A percentile compares a stretch with the other conserved stretches of the same genome.
Evolutionary conservation across 2,797 vertebrate genomes (phyloP).

Genomic region (Chlorospingus flavigularis): DNA sequence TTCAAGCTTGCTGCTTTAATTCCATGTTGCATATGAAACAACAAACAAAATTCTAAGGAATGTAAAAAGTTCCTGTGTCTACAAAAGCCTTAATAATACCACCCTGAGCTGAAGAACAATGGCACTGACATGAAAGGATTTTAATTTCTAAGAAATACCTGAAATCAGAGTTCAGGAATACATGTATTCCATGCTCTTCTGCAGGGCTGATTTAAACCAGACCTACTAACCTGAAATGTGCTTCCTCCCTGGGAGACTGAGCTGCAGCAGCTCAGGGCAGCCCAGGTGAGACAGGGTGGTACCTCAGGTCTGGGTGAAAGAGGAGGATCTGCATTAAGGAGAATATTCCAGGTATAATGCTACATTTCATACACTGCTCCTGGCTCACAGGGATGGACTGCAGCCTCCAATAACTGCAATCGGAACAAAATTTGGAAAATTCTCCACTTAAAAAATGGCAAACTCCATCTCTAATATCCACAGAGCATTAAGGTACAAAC

Average conservation of each 20-base stretch:
- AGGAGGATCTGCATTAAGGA: background rate
- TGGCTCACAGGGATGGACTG: background rate
- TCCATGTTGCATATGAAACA: background rate
- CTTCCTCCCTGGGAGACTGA: background rate
- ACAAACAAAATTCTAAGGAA: conserved; percentile 3
- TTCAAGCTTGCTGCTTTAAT: conserved; percentile 30
- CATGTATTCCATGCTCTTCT: background rate
- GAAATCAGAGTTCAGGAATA: background rate
- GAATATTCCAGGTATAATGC: background rate
- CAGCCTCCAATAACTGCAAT: background rate
- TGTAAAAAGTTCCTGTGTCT: background rate
- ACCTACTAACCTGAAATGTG: background rate
- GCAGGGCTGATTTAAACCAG: background rate
- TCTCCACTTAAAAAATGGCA: background rate
- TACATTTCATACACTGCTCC: background rate
- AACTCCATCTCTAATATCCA: background rate
- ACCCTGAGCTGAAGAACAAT: background rate
- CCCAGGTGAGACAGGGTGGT: background rate
- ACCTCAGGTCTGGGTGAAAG: background rate
- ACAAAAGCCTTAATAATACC: background rate
- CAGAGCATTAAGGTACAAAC: background rate
- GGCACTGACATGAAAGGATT: background rate
- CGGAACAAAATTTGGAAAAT: background rate
- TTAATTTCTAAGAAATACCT: conserved; percentile 8
- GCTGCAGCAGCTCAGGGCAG: background rate